Evolutionary conservation across 2,113 vertebrate species (phyloP), one percentile per base, ranked within the genome.

Genomic region (Origma solitaria): DNA sequence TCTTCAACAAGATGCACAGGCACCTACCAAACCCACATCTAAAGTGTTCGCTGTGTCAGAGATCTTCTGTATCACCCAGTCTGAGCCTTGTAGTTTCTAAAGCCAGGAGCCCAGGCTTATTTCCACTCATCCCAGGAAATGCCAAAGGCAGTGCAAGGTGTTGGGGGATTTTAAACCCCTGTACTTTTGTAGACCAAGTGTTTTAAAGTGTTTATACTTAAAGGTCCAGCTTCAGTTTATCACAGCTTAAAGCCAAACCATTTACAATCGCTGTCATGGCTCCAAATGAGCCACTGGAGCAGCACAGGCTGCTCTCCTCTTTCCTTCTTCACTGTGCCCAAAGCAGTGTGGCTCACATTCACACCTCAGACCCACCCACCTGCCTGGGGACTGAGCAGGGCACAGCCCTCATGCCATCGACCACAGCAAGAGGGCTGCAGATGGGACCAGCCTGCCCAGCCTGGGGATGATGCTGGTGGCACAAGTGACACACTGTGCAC

Each of bases 351-450:
- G 30, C 15, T 58, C 1, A 0, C 49, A 50, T 50, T 37, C 54
- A 56, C 38, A 10, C 37, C 53, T 51, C 44, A 38, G 23, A 72
- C 10, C 10, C 9, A 83, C 5, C 12, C 20, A 5, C 27, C 25
- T 21, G 56, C 33, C 44, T 8, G 12, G 35, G 38, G 21, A 56
- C 24, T 2, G 5, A 70, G 58, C 27, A 60, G 44, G 19, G 33
- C 12, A 71, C 2, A 3, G 40, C 24, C 37, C 44, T 66, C 3
- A 2, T 23, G 69, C 13, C 5, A 2, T 7, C 0, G 0, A 33
- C 19, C 44, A 13, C 60, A 44, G 50, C 0, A 0, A 71, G n/a
- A 47, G 42, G n/a, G 38, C 42, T 56, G 70, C 31, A 81, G 42
- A 15, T 4, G 5, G 60, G 50, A n/a, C 5, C 7, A 40, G 15